phyloP scores from a whole-genome alignment of 1,140 invertebrate genomes.

The Aphaenogaster ashmeadi region DNA sequence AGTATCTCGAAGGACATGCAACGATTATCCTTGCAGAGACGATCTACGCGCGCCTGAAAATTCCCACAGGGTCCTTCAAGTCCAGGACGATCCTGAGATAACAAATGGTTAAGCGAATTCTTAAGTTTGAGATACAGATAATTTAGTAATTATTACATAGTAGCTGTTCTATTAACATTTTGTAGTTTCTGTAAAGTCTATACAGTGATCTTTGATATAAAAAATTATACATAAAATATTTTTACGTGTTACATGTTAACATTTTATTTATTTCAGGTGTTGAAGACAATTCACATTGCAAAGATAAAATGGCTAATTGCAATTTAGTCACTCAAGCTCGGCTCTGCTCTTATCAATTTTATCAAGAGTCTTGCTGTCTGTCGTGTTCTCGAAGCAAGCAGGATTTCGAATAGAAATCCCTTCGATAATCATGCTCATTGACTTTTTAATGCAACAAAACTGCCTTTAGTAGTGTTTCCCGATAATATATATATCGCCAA shows the following conservation, averaged over 20 bases:
- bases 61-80: constrained; percentile 73
- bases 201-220: not conserved
- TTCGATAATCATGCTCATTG: constrained; percentile 6
- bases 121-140: not conserved
- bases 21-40: constrained; percentile 88
- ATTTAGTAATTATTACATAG: constrained; percentile 1
- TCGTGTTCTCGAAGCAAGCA: constrained; percentile 88
- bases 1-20: constrained; percentile 88
- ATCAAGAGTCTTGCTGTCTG: constrained; percentile 92
- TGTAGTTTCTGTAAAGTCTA: not conserved
- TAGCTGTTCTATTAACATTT: not conserved
- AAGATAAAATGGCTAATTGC: constrained; percentile 92
- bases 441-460: not conserved
- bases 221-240: not conserved
- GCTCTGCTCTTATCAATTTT: constrained; percentile 94
- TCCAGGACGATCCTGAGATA: constrained; percentile 79
- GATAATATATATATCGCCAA: constrained; percentile 8
- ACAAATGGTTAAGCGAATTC: constrained; percentile 73
- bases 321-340: constrained; percentile 92
- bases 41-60: constrained; percentile 64
- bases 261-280: constrained; percentile 71
- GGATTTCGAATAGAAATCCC: constrained; percentile 73
- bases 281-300: constrained; percentile 86
- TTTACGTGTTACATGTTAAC: not conserved
- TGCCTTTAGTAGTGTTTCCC: constrained; percentile 11